Base-by-base conservation (phyloP, 2,888 invertebrate species). In the Leptopilina syphax region DNA sequence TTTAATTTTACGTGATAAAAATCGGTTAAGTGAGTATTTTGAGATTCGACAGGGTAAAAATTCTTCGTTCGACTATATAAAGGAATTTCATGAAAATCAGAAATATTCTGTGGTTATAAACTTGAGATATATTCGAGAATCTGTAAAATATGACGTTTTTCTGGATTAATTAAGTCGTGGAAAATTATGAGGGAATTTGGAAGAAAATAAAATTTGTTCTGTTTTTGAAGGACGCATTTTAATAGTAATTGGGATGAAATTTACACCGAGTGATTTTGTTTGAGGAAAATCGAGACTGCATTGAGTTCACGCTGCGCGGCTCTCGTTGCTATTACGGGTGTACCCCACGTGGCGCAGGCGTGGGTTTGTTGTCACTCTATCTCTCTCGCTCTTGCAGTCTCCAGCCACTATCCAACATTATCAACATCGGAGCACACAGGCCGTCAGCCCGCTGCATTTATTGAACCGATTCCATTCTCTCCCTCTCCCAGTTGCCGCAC, bases 281-380 rank as follows among this genome's bases (percentile, higher is more conserved):
- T 63, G 63, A 63, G 63, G 18, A n/a, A 24, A 50, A 50, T 50
- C 24, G 18, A 63, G 9, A 24, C 63, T 63, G 63, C 73, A 18
- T 34, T 76, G 65, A 44, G 70, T 70, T 18, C 50, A 50, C 18
- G 50, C 65, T 79, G 76, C 18, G 50, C 65, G 76, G 76, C 67
- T 18, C 77, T 66, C 68, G 83, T 77, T 70, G 79, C 78, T 84
- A 85, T 84, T 85, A 86, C 85, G 82, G 70, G 7, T 50, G 79
- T 67, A 66, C 24, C 70, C 84, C 88, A 88, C 88, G 88, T 88
- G 88, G 87, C 88, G 88, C 88, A 88, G 87, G 88, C 88, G 88
- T 88, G 88, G 86, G 87, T 88, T 87, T 88, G 88, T 88, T 88
- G 84, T 88, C 85, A 77, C 83, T 87, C 85, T 79, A 77, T 87